Evolutionary conservation across 2,113 vertebrate genomes (phyloP).

Genomic region (Neomonachus schauinslandi): DNA sequence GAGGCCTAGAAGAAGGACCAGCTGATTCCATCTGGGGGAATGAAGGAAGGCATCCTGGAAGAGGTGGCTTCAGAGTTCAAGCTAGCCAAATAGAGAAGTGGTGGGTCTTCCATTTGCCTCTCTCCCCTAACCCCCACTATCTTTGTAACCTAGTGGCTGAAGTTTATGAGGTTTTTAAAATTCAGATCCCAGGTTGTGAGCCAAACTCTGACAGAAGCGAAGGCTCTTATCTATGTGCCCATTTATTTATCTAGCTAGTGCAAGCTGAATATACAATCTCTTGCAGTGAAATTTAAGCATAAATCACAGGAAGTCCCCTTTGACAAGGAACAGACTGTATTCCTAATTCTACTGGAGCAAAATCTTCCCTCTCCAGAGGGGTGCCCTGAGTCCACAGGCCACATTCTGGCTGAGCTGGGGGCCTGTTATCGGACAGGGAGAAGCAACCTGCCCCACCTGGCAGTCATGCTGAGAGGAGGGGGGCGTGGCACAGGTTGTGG

Average conservation of each 20-base stretch:
- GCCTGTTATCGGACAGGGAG: background rate
- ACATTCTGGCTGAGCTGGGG: background rate
- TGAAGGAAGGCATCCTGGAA: background rate
- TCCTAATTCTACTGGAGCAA: background rate
- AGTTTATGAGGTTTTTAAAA: background rate
- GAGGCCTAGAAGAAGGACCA: background rate
- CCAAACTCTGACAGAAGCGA: background rate
- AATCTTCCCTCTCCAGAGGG: background rate
- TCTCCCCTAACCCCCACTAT: background rate
- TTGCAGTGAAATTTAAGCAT: background rate
- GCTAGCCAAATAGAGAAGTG: background rate
- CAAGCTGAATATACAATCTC: background rate
- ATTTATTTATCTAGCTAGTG: background rate
- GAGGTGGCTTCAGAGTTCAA: background rate
- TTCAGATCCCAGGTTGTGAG: background rate
- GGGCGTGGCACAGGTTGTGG: accelerated
- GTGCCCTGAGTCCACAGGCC: background rate
- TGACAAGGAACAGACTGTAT: background rate
- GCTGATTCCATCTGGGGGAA: background rate
- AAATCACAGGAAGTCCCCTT: background rate
- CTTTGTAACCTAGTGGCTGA: background rate
- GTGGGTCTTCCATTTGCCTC: background rate
- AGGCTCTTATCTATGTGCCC: background rate
- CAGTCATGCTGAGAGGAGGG: no score
- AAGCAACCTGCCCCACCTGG: background rate